Conservation (phyloP, 2,888 invertebrate species). For the Biston stratarius region DNA sequence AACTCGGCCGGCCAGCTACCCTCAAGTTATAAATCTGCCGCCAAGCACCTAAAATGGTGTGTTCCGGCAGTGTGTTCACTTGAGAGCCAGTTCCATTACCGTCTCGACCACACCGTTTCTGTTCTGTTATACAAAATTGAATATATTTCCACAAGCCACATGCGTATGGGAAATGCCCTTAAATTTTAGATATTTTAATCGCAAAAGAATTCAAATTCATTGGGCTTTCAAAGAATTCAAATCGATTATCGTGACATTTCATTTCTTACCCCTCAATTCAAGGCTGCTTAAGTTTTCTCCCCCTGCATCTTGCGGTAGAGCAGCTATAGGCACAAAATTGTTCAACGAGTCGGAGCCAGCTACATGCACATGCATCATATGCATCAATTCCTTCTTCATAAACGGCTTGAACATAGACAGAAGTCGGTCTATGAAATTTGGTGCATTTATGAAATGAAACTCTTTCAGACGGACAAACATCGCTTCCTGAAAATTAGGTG, state of each 20-base stretch:
- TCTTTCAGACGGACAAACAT: conserved; percentile 87
- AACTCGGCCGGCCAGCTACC: too few species aligned
- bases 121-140: too few species aligned
- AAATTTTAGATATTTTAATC: too few species aligned
- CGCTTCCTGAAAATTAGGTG: conserved; percentile 87
- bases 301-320: conserved; percentile 86
- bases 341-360: conserved; percentile 73
- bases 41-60: too few species aligned
- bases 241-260: not conserved
- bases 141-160: too few species aligned
- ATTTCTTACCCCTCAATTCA: conserved; percentile 55
- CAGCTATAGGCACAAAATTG: conserved; percentile 82
- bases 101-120: too few species aligned
- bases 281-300: conserved; percentile 71
- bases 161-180: too few species aligned
- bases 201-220: too few species aligned
- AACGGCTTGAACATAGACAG: conserved; percentile 89
- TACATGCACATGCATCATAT: conserved; percentile 83
- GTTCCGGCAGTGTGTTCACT: too few species aligned
- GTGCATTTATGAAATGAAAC: conserved; percentile 89
- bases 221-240: too few species aligned
- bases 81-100: too few species aligned
- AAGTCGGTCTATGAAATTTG: conserved; percentile 89
- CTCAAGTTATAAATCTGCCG: too few species aligned
- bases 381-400: conserved; percentile 88